Percentiles rank a stretch among this genome's conserved stretches.
Conservation (phyloP, 2,797 vertebrate genomes). For the Hemitrygon akajei region DNA sequence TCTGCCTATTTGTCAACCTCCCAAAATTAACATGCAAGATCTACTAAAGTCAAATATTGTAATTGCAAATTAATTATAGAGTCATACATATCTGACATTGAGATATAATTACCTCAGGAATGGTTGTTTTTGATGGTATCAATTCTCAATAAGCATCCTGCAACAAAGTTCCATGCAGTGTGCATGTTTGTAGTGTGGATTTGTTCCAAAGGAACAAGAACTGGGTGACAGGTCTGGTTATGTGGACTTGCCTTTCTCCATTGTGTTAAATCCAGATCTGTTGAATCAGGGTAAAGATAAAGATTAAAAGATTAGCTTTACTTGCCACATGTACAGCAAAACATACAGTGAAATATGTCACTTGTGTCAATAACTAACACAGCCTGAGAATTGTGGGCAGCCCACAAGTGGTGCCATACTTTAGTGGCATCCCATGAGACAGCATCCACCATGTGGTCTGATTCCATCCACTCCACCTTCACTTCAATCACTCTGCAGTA, state of each 20-base stretch:
- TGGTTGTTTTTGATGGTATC: neutral
- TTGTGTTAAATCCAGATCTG: neutral
- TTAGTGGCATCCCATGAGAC: too few species aligned
- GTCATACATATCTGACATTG: neutral
- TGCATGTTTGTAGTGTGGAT: neutral
- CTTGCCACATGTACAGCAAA: too few species aligned
- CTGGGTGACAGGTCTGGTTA: neutral
- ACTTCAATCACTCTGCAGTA: too few species aligned
- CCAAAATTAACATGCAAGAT: neutral
- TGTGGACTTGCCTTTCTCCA: neutral
- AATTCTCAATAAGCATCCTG: neutral
- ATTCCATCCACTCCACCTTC: too few species aligned
- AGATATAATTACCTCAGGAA: neutral
- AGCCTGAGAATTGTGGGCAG: too few species aligned
- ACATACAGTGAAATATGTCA: too few species aligned
- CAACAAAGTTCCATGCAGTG: neutral
- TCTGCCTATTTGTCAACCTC: neutral
- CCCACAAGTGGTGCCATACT: too few species aligned
- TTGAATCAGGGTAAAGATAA: neutral
- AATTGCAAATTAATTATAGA: conserved; percentile 19
- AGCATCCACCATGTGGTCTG: too few species aligned
- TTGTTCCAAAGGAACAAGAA: neutral
- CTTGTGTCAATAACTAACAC: too few species aligned
- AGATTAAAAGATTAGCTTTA: too few species aligned
- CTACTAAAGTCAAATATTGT: neutral